Base-by-base conservation (phyloP, 2,888 invertebrate genomes). In the Nysson spinosus region DNA sequence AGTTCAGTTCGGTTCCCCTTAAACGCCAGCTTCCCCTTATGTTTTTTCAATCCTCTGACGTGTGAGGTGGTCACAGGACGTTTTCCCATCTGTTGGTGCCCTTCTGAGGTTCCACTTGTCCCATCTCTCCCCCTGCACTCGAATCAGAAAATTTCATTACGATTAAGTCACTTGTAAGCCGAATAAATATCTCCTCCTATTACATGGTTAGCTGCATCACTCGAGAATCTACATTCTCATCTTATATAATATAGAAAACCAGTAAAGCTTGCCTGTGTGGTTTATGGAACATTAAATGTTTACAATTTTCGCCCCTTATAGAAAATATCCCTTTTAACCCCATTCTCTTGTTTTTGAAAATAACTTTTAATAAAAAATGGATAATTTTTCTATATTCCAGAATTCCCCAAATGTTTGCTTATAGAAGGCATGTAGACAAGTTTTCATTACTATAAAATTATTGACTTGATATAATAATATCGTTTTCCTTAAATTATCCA, bases 61-160 rank as follows among this genome's bases (percentile, higher is more conserved):
- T 37, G 58, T 56, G 51, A 65, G 60, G 60, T 54, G 64, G 60
- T 34, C 63, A 30, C 55, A 46, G 24, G 30, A 14, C 28, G 35
- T 49, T 50, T 54, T 47, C 57, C 43, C 73, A 61, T 51, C 69
- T 65, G 71, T 55, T 52, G 39, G 42, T 51, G 35, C 51, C 51
- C 32, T 54, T 14, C 32, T 7, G 30, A 28, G 50, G 11, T 47
- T 40, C 47, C 61, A 65, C 54, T 65, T 47, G 69, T 50, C 49
- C 32, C 50, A 32, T 32, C 34, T 51, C 9, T 26, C 9, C 11
- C 2, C 30, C 7, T 32, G 37, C 49, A 12, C 6, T 11, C 51
- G 9, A 28, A 46, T 24, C 61, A 49, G 35, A 32, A 66, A 72
- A 72, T 72, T 72, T 72, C 61, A 61, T 72, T 66, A 69, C 24